Base-by-base conservation (phyloP, 2,888 invertebrate genomes). In the Lepidonotus clava region DNA sequence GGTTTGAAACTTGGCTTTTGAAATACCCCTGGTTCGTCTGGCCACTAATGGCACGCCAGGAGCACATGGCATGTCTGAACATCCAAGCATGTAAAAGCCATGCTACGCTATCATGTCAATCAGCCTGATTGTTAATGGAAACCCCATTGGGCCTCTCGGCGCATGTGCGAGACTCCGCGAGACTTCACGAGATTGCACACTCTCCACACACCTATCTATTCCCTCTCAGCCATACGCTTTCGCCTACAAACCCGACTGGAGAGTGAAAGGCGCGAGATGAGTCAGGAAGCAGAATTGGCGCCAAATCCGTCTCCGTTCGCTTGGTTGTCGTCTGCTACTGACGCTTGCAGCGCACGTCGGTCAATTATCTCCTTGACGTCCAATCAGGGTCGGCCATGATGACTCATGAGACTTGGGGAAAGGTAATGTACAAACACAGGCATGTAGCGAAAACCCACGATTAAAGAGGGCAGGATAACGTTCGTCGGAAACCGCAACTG, bases 21-120 rank as follows among this genome's bases (percentile, higher is more conserved):
- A n/a, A n/a, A n/a, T n/a, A n/a, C n/a, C n/a, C 71, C 71, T 11
- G 8, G 71, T 36, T 21, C 0, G 71, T 71, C 71, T 71, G 71
- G 71, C 36, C 36, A 4, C 6, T 71, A 71, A 71, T 71, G 38
- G 71, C 66, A 38, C 38, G 71, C 71, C 71, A 36, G 36, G 1
- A 21, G 18, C 71, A 71, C 71, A 14, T 71, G 38, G 71, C 71
- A n/a, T 71, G 71, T 18, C 36, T 14, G 1, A 21, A 0, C 38
- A 4, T 2, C 71, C 24, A 38, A 11, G 38, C 71, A 71, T 71
- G 61, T 28, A n/a, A 71, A 38, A 71, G 36, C 34, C 71, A 71
- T 34, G 71, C 71, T 71, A 36, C 14, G 36, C 36, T 71, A 71
- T 71, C 71, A 71, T 71, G 71, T 71, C 36, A 71, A 71, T 71